Percentiles rank a stretch among this genome's conserved stretches.
phyloP scores from a whole-genome alignment of 2,888 invertebrate genomes.

The Eupithecia inturbata region DNA sequence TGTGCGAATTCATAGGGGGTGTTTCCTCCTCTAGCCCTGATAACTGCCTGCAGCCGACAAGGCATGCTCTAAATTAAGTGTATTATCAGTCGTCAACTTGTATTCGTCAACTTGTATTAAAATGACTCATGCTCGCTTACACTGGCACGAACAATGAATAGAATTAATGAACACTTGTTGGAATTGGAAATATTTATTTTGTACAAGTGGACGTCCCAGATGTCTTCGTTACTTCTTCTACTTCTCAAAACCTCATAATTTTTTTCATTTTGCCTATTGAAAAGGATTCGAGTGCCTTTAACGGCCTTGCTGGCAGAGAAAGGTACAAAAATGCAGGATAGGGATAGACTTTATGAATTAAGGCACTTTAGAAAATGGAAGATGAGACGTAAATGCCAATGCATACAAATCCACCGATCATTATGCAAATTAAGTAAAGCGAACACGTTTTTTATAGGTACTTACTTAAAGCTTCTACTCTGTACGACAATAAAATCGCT shows the following conservation, averaged over 20 bases:
- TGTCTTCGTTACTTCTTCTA: not conserved
- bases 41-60: too few relatives aligned
- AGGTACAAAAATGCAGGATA: not conserved
- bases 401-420: not conserved
- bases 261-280: not conserved
- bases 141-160: conserved; percentile 28
- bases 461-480: not conserved
- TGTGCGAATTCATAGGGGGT: too few relatives aligned
- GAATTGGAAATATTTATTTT: conserved; percentile 24
- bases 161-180: conserved; percentile 32
- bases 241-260: not conserved
- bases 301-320: not conserved
- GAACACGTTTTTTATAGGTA: not conserved
- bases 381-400: not conserved
- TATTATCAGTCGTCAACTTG: too few relatives aligned
- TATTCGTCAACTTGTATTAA: too few relatives aligned
- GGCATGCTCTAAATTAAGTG: too few relatives aligned
- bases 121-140: conserved; percentile 3
- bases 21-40: too few relatives aligned
- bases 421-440: not conserved
- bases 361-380: too few relatives aligned
- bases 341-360: too few relatives aligned
- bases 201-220: conserved; percentile 24
- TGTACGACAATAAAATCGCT: not conserved
- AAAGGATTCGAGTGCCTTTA: not conserved